Evolutionary conservation across 92 coral and sea anemone species (phyloP).

Genomic region (Parazoanthus atlanticus): DNA sequence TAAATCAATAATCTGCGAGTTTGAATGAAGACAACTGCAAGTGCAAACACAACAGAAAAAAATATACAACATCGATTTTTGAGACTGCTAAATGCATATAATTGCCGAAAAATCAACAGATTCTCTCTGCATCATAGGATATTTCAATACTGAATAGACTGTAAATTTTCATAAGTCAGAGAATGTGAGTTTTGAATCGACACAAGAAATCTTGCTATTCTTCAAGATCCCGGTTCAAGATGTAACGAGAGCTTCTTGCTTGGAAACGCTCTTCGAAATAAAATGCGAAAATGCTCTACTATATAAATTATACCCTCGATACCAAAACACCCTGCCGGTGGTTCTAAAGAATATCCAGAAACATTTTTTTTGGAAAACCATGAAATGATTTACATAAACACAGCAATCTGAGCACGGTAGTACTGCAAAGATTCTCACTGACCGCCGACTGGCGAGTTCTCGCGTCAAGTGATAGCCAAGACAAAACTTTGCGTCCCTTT

Average conservation of each 20-base stretch:
- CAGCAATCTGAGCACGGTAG: neutral
- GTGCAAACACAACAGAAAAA: neutral
- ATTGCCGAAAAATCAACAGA: neutral
- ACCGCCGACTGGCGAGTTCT: neutral
- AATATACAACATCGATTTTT: neutral
- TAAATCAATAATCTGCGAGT: neutral
- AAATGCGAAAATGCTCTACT: neutral
- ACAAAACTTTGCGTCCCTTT: neutral
- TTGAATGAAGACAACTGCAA: conserved; percentile 22
- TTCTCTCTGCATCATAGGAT: neutral
- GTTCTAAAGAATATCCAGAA: neutral
- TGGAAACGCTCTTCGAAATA: neutral
- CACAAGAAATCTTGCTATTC: neutral
- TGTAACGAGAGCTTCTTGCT: neutral
- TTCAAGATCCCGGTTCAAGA: neutral
- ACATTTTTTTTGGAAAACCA: neutral
- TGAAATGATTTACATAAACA: no score
- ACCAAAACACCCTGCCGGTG: neutral
- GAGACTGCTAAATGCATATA: neutral
- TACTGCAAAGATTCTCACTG: conserved; percentile 6
- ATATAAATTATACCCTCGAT: neutral
- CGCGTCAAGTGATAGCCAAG: neutral
- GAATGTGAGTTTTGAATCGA: no score
- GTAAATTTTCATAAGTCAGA: neutral
- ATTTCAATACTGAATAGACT: neutral